phyloP scores from a whole-genome alignment of 2,113 vertebrate genomes.

The Acanthochromis polyacanthus region DNA sequence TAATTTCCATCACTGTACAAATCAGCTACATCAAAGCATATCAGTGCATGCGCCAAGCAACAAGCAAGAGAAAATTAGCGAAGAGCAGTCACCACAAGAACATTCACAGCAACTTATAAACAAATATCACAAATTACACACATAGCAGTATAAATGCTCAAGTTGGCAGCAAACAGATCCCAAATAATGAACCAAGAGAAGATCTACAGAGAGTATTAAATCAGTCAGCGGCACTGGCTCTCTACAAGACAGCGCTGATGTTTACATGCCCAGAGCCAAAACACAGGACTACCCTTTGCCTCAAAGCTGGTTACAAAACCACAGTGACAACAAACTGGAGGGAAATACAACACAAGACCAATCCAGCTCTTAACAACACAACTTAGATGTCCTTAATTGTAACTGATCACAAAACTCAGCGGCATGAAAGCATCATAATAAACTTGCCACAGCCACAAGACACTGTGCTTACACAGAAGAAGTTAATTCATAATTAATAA shows the following conservation, averaged over 20 bases:
- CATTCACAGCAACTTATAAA: neutral
- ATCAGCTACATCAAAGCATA: neutral
- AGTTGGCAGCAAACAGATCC: neutral
- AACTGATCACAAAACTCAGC: neutral
- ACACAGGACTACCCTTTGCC: neutral
- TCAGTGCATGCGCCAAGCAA: neutral
- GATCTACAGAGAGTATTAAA: neutral
- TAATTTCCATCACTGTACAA: no score
- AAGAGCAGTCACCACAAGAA: neutral
- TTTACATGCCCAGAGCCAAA: neutral
- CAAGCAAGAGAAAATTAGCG: neutral
- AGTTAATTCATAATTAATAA: no score
- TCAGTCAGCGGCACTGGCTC: neutral
- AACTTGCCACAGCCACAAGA: neutral
- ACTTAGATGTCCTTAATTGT: no score
- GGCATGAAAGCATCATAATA: neutral
- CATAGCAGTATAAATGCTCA: neutral
- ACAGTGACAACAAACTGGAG: neutral
- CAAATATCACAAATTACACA: neutral
- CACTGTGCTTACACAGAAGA: no score
- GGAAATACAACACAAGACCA: neutral
- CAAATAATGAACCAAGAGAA: conserved; percentile 4
- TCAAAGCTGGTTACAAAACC: neutral
- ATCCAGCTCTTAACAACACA: neutral
- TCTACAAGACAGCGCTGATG: no score